phyloP scores from a whole-genome alignment of 1,140 invertebrate genomes.

The Orius laevigatus region DNA sequence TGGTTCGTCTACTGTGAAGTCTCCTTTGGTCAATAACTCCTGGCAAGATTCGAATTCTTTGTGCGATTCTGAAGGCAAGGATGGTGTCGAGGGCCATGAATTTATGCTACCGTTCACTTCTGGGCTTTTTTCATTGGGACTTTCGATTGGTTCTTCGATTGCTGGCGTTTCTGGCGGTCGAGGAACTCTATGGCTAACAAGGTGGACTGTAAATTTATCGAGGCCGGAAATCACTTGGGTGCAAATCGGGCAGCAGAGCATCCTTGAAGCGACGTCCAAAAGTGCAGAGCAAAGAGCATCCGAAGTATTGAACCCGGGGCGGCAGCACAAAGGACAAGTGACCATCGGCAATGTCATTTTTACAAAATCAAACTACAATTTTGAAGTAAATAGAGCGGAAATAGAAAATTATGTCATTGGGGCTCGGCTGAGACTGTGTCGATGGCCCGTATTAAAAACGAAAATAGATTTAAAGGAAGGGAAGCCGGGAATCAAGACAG shows the following conservation, averaged over 20 bases:
- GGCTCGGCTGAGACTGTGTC: too few relatives aligned
- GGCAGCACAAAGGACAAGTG: constrained; percentile 52
- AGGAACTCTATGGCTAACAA: constrained; percentile 42
- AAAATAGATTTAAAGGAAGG: too few relatives aligned
- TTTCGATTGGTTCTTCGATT: constrained; percentile 1
- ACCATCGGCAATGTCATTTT: constrained; percentile 15
- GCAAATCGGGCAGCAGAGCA: constrained; percentile 56
- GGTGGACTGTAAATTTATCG: constrained; percentile 70
- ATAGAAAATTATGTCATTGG: too few relatives aligned
- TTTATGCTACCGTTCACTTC: not conserved
- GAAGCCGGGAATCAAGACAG: too few relatives aligned
- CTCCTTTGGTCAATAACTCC: constrained; percentile 13
- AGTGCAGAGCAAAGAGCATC: constrained; percentile 51
- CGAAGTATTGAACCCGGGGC: constrained; percentile 48
- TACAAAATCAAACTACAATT: not conserved
- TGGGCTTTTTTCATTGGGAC: not conserved
- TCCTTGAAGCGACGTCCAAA: constrained; percentile 54
- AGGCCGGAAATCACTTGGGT: constrained; percentile 53
- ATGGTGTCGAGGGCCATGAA: constrained; percentile 4
- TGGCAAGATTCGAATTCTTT: constrained; percentile 12
- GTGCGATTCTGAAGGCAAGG: not conserved
- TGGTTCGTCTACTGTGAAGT: constrained; percentile 14
- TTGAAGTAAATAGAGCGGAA: too few relatives aligned
- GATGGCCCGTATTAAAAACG: too few relatives aligned
- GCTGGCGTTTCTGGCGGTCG: not conserved